A percentile compares a stretch with the other conserved stretches of the same genome.
phyloP scores from a whole-genome alignment of 2,888 invertebrate species.

The Papilio elwesi region DNA sequence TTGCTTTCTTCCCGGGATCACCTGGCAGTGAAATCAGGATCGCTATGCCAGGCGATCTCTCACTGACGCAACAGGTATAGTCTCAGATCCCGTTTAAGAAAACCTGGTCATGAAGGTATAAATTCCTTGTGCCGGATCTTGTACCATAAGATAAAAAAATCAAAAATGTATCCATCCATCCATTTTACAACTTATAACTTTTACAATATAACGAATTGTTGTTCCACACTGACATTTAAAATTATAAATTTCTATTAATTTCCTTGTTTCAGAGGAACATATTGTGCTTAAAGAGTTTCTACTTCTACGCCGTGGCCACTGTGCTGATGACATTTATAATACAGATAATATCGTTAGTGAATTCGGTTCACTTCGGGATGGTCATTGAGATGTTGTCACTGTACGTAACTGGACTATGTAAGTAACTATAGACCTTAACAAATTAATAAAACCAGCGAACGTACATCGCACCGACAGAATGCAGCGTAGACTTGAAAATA shows the following conservation, averaged over 20 bases:
- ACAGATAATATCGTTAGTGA: constrained; percentile 50
- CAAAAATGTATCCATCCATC: background rate
- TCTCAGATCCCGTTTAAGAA: too few species aligned
- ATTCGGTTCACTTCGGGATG: constrained; percentile 23
- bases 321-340: constrained; percentile 54
- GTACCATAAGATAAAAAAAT: background rate
- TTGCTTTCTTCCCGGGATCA: too few species aligned
- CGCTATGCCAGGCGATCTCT: too few species aligned
- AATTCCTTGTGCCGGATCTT: too few species aligned
- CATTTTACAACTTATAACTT: too few species aligned
- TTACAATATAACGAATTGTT: background rate
- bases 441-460: too few species aligned
- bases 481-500: too few species aligned
- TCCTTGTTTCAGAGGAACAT: constrained; percentile 60
- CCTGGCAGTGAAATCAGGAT: too few species aligned
- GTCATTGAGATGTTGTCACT: constrained; percentile 53
- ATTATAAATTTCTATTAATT: background rate
- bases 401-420: constrained; percentile 60
- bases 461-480: too few species aligned
- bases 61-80: too few species aligned
- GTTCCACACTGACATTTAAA: background rate
- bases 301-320: constrained; percentile 64
- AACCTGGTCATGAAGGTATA: too few species aligned
- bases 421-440: constrained; percentile 46
- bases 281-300: constrained; percentile 58